Evolutionary conservation across 2,113 vertebrate genomes (phyloP).

Genomic region (Silurus meridionalis): DNA sequence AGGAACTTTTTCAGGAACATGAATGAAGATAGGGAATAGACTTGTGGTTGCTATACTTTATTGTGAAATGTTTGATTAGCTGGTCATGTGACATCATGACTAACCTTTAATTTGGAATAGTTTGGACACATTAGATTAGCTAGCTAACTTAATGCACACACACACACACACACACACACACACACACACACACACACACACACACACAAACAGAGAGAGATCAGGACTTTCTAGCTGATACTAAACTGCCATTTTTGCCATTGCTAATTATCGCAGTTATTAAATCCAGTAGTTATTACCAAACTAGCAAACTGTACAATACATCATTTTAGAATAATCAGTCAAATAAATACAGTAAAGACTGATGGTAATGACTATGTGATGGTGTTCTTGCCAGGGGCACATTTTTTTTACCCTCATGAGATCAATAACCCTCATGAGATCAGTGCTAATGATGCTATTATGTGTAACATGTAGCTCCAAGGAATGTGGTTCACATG

Average conservation of each 20-base stretch:
- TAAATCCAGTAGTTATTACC: not conserved
- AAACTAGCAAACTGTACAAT: not conserved
- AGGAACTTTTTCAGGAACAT: not conserved
- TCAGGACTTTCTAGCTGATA: not conserved
- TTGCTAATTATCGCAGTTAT: not conserved
- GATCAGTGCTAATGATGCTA: not conserved
- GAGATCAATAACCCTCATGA: not conserved
- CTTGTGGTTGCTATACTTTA: too few species aligned
- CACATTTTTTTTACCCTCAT: not conserved
- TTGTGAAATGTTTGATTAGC: not conserved
- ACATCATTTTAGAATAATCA: not conserved
- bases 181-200: too few species aligned
- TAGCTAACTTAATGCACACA: not conserved
- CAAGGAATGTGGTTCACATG: conserved; percentile 4
- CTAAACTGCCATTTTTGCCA: not conserved
- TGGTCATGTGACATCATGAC: not conserved
- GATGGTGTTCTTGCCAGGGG: not conserved
- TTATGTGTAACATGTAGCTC: not conserved
- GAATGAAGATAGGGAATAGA: too few species aligned
- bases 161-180: too few species aligned
- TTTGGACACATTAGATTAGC: not conserved
- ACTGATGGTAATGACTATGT: not conserved
- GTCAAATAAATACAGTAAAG: not conserved
- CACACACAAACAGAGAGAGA: not conserved
- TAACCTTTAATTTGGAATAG: not conserved